phyloP scores from a whole-genome alignment of 2,797 vertebrate species.

The Mormyrus hasselquistii region DNA sequence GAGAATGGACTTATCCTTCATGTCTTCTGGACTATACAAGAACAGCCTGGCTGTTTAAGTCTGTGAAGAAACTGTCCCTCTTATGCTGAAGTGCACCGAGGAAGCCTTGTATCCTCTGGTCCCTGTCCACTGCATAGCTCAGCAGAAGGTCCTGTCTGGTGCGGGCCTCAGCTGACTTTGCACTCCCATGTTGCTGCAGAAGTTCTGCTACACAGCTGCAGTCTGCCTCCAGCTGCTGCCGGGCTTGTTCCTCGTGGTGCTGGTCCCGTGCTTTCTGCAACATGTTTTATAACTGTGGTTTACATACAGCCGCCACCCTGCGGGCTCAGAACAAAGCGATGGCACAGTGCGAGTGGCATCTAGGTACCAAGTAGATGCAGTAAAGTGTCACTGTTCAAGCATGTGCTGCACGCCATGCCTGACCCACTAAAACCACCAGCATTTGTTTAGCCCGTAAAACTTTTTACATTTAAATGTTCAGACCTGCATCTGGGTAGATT shows the following conservation, averaged over 20 bases:
- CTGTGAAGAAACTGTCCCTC: slow-evolving; percentile 65
- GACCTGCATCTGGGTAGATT: not conserved
- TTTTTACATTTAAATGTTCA: not conserved
- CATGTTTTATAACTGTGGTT: not conserved
- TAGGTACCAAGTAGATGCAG: not conserved
- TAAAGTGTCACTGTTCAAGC: not conserved
- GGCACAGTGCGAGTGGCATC: not conserved
- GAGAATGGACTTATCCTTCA: not conserved
- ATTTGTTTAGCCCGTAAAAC: not conserved
- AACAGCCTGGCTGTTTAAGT: slow-evolving; percentile 46
- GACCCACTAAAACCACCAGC: not conserved
- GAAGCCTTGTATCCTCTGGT: slow-evolving; percentile 80
- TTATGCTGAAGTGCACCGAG: slow-evolving; percentile 78
- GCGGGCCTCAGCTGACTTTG: slow-evolving; percentile 58
- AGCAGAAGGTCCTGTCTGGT: slow-evolving; percentile 67
- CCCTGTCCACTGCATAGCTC: slow-evolving; percentile 65
- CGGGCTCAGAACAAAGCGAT: not conserved
- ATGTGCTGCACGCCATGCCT: not conserved
- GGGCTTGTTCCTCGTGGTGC: slow-evolving; percentile 71
- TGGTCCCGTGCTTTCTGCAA: slow-evolving; percentile 82
- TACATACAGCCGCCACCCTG: not conserved
- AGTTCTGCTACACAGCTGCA: slow-evolving; percentile 68
- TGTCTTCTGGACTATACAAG: slow-evolving; percentile 37
- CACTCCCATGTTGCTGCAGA: slow-evolving; percentile 68
- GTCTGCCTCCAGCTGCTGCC: slow-evolving; percentile 79